Evolutionary conservation across 2,888 invertebrate genomes (phyloP).

Genomic region (Empis stercorea): DNA sequence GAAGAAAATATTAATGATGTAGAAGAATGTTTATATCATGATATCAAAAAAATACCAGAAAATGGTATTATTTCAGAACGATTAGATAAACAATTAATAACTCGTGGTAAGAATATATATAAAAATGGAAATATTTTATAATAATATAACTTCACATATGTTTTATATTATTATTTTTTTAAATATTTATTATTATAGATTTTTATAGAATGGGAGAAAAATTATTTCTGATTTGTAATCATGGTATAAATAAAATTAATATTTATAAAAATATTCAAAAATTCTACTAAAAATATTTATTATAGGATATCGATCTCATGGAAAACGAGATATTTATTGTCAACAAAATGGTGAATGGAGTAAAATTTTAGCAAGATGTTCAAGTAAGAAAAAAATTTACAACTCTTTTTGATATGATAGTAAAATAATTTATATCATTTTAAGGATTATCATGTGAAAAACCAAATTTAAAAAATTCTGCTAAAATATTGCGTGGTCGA

Average conservation of each 20-base stretch:
- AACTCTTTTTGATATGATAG: too few species aligned
- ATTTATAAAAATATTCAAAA: not conserved
- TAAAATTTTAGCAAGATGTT: conserved; percentile 38
- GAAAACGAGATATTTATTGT: not conserved
- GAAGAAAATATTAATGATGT: not conserved
- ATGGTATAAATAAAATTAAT: too few species aligned
- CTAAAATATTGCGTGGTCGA: conserved; percentile 33
- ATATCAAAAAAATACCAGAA: not conserved
- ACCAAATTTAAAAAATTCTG: conserved; percentile 33
- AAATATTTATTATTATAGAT: too few species aligned
- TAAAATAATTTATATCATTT: not conserved
- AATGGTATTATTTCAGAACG: not conserved
- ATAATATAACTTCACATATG: too few species aligned
- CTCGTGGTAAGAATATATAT: too few species aligned
- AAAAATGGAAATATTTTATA: too few species aligned
- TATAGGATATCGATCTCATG: not conserved
- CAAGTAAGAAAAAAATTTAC: conserved; percentile 30
- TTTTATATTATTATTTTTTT: too few species aligned
- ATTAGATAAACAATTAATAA: too few species aligned
- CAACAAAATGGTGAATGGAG: conserved; percentile 40
- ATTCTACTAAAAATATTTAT: too few species aligned
- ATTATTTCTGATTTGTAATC: too few species aligned
- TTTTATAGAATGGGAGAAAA: too few species aligned
- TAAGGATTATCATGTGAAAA: conserved; percentile 41
- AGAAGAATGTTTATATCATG: not conserved